Conservation (phyloP, 2,888 invertebrate species). For the Tachystola acroxantha region DNA sequence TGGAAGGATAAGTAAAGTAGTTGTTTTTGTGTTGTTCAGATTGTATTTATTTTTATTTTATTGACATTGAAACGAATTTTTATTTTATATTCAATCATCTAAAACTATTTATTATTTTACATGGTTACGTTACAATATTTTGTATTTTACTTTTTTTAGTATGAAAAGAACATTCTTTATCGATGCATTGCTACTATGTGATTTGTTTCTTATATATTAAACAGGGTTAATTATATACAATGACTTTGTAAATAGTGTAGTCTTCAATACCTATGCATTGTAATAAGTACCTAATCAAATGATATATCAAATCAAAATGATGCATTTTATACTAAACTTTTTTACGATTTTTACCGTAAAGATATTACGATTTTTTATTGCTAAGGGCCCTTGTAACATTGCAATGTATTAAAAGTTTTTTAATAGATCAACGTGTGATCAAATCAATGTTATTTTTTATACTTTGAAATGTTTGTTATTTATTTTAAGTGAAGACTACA, state of each 20-base stretch:
- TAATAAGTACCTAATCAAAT: too few relatives aligned
- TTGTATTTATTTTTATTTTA: conserved; percentile 14
- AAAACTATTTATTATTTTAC: conserved; percentile 17
- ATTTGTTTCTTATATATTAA: conserved; percentile 3
- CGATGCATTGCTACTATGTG: conserved; percentile 5
- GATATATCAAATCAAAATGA: too few relatives aligned
- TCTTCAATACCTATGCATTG: neutral
- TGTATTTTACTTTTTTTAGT: conserved; percentile 7
- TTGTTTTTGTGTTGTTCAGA: conserved; percentile 18
- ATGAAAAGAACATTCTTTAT: conserved; percentile 2
- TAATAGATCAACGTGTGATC: too few relatives aligned
- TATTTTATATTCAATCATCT: neutral
- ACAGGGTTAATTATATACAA: neutral
- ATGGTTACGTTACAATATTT: conserved; percentile 5
- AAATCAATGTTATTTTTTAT: too few relatives aligned
- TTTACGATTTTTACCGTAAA: too few relatives aligned
- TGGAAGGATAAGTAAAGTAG: conserved; percentile 27
- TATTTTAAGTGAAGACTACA: too few relatives aligned
- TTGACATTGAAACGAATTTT: conserved; percentile 5
- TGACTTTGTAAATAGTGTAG: neutral
- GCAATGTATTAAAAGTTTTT: too few relatives aligned
- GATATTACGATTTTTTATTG: too few relatives aligned
- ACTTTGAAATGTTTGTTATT: too few relatives aligned
- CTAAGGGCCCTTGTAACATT: too few relatives aligned
- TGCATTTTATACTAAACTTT: too few relatives aligned